A percentile compares a stretch with the other conserved stretches of the same genome.
phyloP scores from a whole-genome alignment of 2,797 vertebrate species.

The Percopsis omiscomaycus region DNA sequence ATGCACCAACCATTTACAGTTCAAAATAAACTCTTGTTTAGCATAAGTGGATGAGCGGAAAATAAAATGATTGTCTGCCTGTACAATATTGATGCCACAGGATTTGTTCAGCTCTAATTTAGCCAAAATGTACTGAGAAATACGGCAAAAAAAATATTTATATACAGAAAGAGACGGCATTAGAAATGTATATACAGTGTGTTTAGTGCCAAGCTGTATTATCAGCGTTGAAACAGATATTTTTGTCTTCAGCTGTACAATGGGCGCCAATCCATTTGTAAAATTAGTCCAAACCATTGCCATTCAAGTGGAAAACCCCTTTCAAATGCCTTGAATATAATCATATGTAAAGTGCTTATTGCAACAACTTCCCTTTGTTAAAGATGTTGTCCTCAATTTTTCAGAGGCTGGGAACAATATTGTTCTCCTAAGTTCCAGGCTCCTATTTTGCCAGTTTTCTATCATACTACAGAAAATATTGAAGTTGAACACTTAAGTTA shows the following conservation, averaged over 20 bases:
- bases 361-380: conserved; percentile 61
- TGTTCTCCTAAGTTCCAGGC: conserved; percentile 35
- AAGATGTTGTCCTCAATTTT: conserved; percentile 33
- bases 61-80: conserved; percentile 67
- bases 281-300: conserved; percentile 75
- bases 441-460: conserved; percentile 23
- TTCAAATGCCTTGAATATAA: conserved; percentile 72
- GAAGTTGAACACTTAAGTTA: conserved; percentile 18
- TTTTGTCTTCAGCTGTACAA: conserved; percentile 77
- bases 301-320: conserved; percentile 74
- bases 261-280: conserved; percentile 77
- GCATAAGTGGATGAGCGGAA: conserved; percentile 29
- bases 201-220: conserved; percentile 74
- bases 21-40: conserved; percentile 49
- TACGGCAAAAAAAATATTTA: conserved; percentile 67
- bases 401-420: conserved; percentile 28
- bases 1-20: conserved; percentile 44
- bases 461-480: not conserved
- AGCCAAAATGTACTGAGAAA: conserved; percentile 65
- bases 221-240: conserved; percentile 80
- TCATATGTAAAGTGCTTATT: conserved; percentile 79
- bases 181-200: conserved; percentile 79
- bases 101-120: conserved; percentile 64
- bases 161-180: conserved; percentile 76
- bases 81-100: conserved; percentile 65